These are phyloP conservation scores for Phymatocera aterrima DNA, from an alignment of 2,888 invertebrate species.

Conservation along the genomic window DNA sequence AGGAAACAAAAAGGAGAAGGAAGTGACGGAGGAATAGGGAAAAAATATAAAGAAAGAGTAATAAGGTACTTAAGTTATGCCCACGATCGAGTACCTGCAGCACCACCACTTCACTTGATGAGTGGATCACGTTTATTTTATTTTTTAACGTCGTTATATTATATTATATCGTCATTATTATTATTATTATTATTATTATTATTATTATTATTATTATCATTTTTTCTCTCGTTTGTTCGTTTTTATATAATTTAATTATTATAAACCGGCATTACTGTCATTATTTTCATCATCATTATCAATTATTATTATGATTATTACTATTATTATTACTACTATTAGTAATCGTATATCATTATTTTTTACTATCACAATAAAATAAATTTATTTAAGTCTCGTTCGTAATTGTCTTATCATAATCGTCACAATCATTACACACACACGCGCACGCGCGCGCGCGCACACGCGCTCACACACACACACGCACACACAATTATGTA, in stretches of 20 bases:
- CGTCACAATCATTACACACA: too few relatives aligned
- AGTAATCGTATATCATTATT: background rate
- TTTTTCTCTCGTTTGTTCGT: background rate
- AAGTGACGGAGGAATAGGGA: background rate
- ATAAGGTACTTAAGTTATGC: constrained; percentile 36
- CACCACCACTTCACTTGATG: background rate
- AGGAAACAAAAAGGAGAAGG: background rate
- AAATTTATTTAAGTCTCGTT: too few relatives aligned
- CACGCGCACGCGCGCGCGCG: too few relatives aligned
- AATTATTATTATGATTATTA: constrained; percentile 4
- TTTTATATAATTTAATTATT: background rate
- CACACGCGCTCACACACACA: too few relatives aligned
- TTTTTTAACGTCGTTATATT: constrained; percentile 14
- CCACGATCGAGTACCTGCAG: constrained; percentile 20
- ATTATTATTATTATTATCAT: background rate
- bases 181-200: constrained; percentile 18
- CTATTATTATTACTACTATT: constrained; percentile 12
- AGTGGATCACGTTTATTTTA: background rate
- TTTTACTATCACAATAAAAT: constrained; percentile 7
- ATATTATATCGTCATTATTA: constrained; percentile 17
- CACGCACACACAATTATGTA: too few relatives aligned
- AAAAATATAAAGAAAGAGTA: background rate
- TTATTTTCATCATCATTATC: too few relatives aligned
- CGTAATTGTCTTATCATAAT: too few relatives aligned
- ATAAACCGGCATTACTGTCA: constrained; percentile 4